Conservation (phyloP, 2,797 vertebrate species). For the Microhierax caerulescens region DNA sequence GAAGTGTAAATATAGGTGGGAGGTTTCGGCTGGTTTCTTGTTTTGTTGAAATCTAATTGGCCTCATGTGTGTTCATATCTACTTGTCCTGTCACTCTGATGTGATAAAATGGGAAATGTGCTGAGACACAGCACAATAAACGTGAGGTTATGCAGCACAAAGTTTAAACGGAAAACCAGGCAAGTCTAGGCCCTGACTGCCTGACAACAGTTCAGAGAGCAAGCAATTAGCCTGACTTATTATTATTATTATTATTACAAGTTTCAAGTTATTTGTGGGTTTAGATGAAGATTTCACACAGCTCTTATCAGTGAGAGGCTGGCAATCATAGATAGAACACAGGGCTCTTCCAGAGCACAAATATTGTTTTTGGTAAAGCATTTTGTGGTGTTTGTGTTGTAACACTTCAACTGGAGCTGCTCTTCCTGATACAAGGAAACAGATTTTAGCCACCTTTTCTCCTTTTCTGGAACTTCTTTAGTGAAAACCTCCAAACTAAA, state of each 20-base stretch:
- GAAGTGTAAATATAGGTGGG: background rate
- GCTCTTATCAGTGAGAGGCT: background rate
- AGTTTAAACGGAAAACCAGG: background rate
- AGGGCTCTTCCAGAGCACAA: background rate
- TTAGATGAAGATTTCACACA: background rate
- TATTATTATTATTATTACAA: background rate
- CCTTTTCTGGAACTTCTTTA: background rate
- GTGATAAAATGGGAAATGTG: background rate
- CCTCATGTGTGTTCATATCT: background rate
- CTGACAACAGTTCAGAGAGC: background rate
- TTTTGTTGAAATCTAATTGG: background rate
- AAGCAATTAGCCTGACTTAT: background rate
- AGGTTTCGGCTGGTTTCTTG: background rate
- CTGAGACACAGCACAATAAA: background rate
- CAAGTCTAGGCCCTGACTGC: background rate
- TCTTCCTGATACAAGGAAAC: background rate
- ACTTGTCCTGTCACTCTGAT: background rate
- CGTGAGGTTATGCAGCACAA: background rate
- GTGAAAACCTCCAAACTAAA: background rate
- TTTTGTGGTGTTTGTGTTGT: background rate
- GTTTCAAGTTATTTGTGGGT: background rate
- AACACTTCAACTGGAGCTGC: background rate
- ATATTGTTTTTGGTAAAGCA: background rate
- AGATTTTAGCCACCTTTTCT: background rate
- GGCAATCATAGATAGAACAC: background rate